These are phyloP conservation scores for Numida meleagris DNA, from an alignment of 2,113 vertebrate species.

Conservation along the genomic window DNA sequence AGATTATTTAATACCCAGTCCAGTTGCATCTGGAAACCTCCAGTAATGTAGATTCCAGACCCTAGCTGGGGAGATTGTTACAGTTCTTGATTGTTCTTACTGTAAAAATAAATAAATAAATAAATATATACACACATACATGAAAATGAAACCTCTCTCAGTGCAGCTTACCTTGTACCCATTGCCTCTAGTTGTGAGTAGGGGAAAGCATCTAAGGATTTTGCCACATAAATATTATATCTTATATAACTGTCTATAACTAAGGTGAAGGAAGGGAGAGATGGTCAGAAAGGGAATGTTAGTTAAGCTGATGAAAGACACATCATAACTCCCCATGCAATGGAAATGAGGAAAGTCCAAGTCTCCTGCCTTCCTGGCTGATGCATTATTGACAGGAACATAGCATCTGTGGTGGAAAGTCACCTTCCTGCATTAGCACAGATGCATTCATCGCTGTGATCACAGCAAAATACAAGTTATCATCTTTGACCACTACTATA, in stretches of 20 bases:
- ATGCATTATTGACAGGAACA: not conserved
- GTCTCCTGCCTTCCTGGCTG: not conserved
- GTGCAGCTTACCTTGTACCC: not conserved
- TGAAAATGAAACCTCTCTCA: not conserved
- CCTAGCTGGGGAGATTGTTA: not conserved
- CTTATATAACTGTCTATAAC: not conserved
- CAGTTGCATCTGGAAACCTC: not conserved
- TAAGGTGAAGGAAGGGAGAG: not conserved
- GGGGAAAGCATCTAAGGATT: not conserved
- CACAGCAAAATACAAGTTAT: not conserved
- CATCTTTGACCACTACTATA: not conserved
- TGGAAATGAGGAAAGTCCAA: not conserved
- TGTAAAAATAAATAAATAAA: not conserved
- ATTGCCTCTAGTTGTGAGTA: not conserved
- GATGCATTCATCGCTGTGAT: not conserved
- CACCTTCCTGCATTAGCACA: not conserved
- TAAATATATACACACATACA: not conserved
- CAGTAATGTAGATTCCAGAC: not conserved
- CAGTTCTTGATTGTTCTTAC: not conserved
- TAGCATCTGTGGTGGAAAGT: not conserved
- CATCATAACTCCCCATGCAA: not conserved
- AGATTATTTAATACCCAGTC: not conserved
- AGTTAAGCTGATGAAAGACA: not conserved
- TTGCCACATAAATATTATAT: fast-evolving
- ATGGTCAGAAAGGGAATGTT: not conserved